Percentiles rank a stretch among this genome's conserved stretches.
phyloP scores from a whole-genome alignment of 2,888 invertebrate genomes.

The Epinotia ramella region DNA sequence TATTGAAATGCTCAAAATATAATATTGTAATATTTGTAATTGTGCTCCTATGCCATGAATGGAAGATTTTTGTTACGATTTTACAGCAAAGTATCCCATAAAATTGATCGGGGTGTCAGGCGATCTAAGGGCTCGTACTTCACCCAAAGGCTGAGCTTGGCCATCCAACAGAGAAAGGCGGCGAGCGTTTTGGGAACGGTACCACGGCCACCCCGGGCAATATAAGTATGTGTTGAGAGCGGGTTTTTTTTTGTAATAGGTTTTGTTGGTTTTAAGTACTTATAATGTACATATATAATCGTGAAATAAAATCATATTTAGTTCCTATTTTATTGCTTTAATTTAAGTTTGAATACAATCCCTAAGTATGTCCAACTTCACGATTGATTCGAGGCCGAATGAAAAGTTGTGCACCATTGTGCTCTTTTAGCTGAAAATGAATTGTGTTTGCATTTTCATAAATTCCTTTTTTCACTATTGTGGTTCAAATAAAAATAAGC shows the following conservation, averaged over 20 bases:
- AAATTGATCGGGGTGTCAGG: too few relatives aligned
- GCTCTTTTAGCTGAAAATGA: neutral
- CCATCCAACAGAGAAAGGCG: too few relatives aligned
- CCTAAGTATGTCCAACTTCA: neutral
- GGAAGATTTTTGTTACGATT: too few relatives aligned
- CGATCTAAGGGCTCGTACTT: too few relatives aligned
- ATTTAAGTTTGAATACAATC: neutral
- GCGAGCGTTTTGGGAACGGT: too few relatives aligned
- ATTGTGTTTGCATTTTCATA: neutral
- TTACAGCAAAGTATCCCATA: too few relatives aligned
- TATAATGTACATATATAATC: neutral
- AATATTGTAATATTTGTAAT: neutral
- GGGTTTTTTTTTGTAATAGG: neutral
- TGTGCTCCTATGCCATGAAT: neutral
- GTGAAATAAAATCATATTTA: neutral
- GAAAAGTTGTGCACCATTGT: neutral
- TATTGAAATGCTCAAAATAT: neutral
- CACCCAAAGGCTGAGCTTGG: too few relatives aligned
- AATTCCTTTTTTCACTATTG: neutral
- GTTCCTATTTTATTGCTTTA: neutral
- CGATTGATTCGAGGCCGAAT: neutral
- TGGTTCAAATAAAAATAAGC: constrained; percentile 11
- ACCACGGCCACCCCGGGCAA: too few relatives aligned
- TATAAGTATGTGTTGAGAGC: too few relatives aligned
- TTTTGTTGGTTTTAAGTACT: neutral